phyloP scores from a whole-genome alignment of 1,140 invertebrate genomes.

The Hesperophylax magnus region DNA sequence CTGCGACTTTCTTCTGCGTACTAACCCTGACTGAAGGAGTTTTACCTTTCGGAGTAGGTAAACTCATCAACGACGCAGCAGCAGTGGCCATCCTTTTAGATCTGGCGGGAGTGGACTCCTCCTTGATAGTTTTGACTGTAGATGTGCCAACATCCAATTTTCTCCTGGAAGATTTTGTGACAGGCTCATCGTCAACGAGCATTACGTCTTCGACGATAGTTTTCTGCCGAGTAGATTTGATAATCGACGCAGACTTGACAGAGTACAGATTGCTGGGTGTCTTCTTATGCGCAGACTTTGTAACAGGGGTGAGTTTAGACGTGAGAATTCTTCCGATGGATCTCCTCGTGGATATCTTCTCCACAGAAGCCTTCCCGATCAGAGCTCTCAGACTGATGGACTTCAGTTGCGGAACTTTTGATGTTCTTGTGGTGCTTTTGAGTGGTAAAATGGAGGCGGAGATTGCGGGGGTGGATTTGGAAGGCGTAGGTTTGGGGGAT shows the following conservation, averaged over 20 bases:
- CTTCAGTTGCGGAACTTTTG: background rate
- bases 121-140: background rate
- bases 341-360: background rate
- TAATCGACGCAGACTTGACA: background rate
- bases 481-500: background rate
- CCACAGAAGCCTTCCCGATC: background rate
- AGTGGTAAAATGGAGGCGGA: background rate
- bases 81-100: background rate
- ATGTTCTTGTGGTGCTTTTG: background rate
- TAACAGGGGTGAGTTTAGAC: conserved; percentile 17
- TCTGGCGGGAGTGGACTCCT: background rate
- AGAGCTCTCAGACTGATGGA: background rate
- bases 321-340: background rate
- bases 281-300: background rate
- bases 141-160: conserved; percentile 20
- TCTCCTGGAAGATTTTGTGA: conserved; percentile 28
- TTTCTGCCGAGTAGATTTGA: background rate
- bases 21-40: background rate
- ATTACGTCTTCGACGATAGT: conserved; percentile 17
- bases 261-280: background rate
- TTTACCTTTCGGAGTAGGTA: background rate
- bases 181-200: background rate
- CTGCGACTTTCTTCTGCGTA: background rate
- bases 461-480: background rate
- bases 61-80: too few species aligned